Evolutionary conservation across 1,140 invertebrate genomes (phyloP).

Genomic region (Helicoverpa armigera): DNA sequence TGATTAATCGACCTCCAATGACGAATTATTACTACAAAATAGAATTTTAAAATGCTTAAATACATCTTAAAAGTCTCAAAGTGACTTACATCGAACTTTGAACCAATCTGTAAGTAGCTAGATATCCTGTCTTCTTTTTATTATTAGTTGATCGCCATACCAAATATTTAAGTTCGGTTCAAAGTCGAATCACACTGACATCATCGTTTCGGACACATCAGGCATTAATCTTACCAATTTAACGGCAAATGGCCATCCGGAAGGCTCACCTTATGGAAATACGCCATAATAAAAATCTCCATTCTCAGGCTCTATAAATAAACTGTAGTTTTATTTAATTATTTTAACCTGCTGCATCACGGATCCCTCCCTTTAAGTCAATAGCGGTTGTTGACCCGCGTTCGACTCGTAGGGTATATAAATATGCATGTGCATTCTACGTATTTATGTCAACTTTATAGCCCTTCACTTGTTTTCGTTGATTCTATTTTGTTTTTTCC

Average conservation of each 20-base stretch:
- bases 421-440: neutral
- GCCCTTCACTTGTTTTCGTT: neutral
- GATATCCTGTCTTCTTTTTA: too few relatives aligned
- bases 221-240: too few relatives aligned
- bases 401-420: neutral
- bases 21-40: too few relatives aligned
- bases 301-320: neutral
- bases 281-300: neutral
- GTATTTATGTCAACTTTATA: neutral
- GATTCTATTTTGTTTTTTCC: neutral
- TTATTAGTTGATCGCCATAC: too few relatives aligned
- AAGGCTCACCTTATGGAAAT: neutral
- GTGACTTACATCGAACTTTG: too few relatives aligned
- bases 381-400: constrained; percentile 18
- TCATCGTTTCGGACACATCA: too few relatives aligned
- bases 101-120: too few relatives aligned
- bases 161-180: too few relatives aligned
- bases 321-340: neutral
- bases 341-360: neutral
- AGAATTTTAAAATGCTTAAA: too few relatives aligned
- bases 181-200: too few relatives aligned
- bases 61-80: too few relatives aligned
- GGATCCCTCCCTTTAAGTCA: constrained; percentile 1
- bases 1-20: too few relatives aligned
- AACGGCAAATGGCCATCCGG: neutral